Base-by-base conservation (phyloP, 2,888 invertebrate genomes). In the Phortica magna region DNA sequence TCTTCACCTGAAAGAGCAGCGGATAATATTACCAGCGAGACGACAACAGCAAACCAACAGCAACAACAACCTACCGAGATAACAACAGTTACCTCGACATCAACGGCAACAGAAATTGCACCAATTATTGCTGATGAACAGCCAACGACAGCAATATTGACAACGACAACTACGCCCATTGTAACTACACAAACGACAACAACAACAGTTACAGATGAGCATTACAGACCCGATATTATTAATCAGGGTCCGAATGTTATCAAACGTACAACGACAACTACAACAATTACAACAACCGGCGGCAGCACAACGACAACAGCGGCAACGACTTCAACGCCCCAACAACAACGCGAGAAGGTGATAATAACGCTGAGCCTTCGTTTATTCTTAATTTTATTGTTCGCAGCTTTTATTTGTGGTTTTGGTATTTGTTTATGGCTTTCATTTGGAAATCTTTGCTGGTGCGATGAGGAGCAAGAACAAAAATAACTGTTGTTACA, bases 381-480 rank as follows among this genome's bases (percentile, higher is more conserved):
- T 90, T 85, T 88, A 82, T 89, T 91, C 88, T 79, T 91, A 87
- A 84, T 88, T 85, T 81, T 90, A 87, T 83, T 91, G 83, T 86
- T 90, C 89, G 88, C 88, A 85, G 90, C 90, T 90, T 91, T 90
- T 90, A 83, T 91, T 83, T 91, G 91, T 91, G 91, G 91, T 91
- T 91, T 91, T 88, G 91, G 91, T 90, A 85, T 91, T 87, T 91
- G 91, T 90, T 89, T 89, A 88, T 91, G 91, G 91, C 90, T 91
- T 90, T 89, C 90, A 82, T 86, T 87, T 80, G 83, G 87, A 83
- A 83, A 88, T 74, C 84, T 83, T 77, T 55, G 67, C 77, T 59
- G 59, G 76, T 79, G 84, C 81, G 79, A 80, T 57, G 57, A 75
- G 57, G 68, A 73, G 71, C 79, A 59, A 72, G 79, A 76, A 31